These are phyloP conservation scores for Lagodon rhomboides DNA, from an alignment of 2,797 vertebrate genomes.

Conservation along the genomic window DNA sequence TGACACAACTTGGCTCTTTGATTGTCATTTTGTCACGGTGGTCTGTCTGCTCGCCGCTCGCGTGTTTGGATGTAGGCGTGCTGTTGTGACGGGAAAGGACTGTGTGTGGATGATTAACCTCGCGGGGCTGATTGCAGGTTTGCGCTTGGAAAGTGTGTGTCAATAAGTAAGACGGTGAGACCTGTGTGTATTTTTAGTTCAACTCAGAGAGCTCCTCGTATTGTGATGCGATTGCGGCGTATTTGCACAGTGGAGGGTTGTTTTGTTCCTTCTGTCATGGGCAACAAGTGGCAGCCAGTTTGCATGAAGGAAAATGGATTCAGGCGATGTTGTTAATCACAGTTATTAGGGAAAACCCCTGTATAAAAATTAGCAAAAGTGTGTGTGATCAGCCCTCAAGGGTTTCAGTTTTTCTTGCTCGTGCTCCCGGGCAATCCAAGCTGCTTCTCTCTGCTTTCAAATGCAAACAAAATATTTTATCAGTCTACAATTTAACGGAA, in stretches of 20 bases:
- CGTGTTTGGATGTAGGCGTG: neutral
- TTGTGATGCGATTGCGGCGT: constrained; percentile 7
- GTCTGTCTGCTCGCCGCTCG: neutral
- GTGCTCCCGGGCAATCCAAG: neutral
- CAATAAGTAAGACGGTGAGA: constrained; percentile 3
- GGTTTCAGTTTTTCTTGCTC: neutral
- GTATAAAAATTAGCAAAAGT: constrained; percentile 1
- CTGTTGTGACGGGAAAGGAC: constrained; percentile 13
- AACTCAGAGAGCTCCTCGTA: neutral
- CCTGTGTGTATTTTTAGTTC: constrained; percentile 7
- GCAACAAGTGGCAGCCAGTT: constrained; percentile 16
- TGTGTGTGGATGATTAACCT: constrained; percentile 37
- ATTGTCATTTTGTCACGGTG: neutral
- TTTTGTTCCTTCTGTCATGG: constrained; percentile 13
- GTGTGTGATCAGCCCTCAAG: neutral
- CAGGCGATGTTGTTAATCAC: constrained; percentile 1
- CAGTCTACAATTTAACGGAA: neutral
- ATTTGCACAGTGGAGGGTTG: neutral
- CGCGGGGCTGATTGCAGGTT: constrained; percentile 31
- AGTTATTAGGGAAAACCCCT: constrained; percentile 3
- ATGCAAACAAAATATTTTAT: neutral
- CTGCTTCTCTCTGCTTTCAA: neutral
- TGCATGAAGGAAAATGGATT: neutral
- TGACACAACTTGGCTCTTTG: neutral
- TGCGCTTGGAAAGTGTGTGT: constrained; percentile 32